These are phyloP conservation scores for Microvelia longipes DNA, from an alignment of 1,140 invertebrate genomes.

Conservation along the genomic window DNA sequence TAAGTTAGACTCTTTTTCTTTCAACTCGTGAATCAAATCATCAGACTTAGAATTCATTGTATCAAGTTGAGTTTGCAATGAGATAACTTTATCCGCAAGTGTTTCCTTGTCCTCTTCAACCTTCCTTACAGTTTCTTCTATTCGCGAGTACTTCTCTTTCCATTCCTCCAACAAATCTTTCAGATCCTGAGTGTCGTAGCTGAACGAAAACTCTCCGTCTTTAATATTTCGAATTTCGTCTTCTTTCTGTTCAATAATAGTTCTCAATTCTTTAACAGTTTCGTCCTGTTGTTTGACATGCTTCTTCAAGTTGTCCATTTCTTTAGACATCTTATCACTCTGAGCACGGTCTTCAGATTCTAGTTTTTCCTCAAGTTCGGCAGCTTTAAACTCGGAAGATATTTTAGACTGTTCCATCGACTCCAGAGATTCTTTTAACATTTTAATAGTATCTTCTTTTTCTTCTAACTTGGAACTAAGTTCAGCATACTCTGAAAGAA, in stretches of 20 bases:
- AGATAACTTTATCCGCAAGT: neutral
- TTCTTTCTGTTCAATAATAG: slow-evolving; percentile 10
- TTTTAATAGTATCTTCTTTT: slow-evolving; percentile 24
- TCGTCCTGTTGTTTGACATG: slow-evolving; percentile 1
- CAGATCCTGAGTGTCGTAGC: neutral
- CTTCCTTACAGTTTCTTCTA: slow-evolving; percentile 2
- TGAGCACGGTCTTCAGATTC: slow-evolving; percentile 1
- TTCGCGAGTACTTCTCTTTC: neutral
- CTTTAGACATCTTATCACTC: slow-evolving; percentile 6
- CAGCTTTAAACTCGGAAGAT: slow-evolving; percentile 17
- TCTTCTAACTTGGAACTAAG: slow-evolving; percentile 29
- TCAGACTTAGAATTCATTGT: neutral
- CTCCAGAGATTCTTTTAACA: slow-evolving; percentile 29
- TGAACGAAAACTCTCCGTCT: neutral
- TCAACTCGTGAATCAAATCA: neutral
- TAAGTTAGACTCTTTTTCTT: neutral
- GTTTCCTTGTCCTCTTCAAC: slow-evolving; percentile 2
- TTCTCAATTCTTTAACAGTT: slow-evolving; percentile 9
- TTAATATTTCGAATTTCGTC: slow-evolving; percentile 11
- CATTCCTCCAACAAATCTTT: neutral
- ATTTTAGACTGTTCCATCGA: slow-evolving; percentile 17
- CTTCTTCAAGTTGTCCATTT: slow-evolving; percentile 8
- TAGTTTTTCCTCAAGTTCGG: slow-evolving; percentile 19
- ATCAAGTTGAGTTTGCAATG: neutral
- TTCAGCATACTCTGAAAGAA: slow-evolving; percentile 28